phyloP scores from a whole-genome alignment of 1,140 invertebrate species.

The Nilaparvata lugens region DNA sequence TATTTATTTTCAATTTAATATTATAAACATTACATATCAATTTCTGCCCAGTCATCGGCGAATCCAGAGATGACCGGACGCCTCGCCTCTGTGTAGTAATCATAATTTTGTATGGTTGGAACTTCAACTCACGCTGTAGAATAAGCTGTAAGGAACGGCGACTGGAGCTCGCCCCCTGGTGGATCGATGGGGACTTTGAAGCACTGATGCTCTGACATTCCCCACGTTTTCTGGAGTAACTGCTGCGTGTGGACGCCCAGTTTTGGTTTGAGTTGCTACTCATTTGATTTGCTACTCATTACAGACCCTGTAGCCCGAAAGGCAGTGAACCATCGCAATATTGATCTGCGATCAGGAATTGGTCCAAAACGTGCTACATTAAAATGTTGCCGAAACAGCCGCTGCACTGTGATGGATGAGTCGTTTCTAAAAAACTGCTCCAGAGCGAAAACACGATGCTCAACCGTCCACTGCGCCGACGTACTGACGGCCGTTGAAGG shows the following conservation, averaged over 20 bases:
- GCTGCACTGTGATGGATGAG: conserved; percentile 4
- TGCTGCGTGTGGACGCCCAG: conserved; percentile 16
- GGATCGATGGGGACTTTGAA: background rate
- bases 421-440: conserved; percentile 10
- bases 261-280: too few species aligned
- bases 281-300: conserved; percentile 14
- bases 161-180: conserved; percentile 3
- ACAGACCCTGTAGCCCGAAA: background rate
- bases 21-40: too few species aligned
- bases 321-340: conserved; percentile 6
- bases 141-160: background rate
- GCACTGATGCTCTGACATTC: conserved; percentile 15
- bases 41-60: too few species aligned
- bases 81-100: too few species aligned
- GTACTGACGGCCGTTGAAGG: too few species aligned
- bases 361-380: conserved; percentile 10
- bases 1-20: too few species aligned
- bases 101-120: too few species aligned
- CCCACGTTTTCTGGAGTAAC: conserved; percentile 19
- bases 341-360: conserved; percentile 15
- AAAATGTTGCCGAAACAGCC: conserved; percentile 5
- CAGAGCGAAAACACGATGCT: conserved; percentile 12
- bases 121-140: conserved; percentile 20
- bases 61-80: too few species aligned
- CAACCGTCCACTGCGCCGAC: background rate